These are phyloP conservation scores for Drosophila mojavensis DNA, from an alignment of 1,140 invertebrate genomes.

Conservation along the genomic window DNA sequence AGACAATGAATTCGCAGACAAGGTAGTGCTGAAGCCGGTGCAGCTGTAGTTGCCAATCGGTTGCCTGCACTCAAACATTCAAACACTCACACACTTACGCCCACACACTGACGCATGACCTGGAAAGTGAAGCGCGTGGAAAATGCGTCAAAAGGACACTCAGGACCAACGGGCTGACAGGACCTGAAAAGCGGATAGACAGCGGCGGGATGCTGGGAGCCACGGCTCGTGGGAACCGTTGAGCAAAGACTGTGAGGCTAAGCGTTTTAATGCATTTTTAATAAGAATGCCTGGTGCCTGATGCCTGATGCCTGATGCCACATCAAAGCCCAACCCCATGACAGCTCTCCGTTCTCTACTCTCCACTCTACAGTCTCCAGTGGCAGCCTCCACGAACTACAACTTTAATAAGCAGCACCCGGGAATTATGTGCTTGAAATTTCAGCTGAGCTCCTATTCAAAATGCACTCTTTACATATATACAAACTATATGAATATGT, in stretches of 20 bases:
- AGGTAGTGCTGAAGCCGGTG: slow-evolving; percentile 21
- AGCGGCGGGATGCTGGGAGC: not conserved
- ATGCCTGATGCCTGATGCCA: slow-evolving; percentile 15
- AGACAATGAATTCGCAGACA: slow-evolving; percentile 29
- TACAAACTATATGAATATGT: too few relatives aligned
- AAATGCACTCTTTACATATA: not conserved
- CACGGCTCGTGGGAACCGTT: slow-evolving; percentile 21
- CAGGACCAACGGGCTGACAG: slow-evolving; percentile 4
- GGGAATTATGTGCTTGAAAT: too few relatives aligned
- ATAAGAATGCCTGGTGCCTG: slow-evolving; percentile 20
- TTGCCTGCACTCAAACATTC: not conserved
- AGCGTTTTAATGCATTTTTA: slow-evolving; percentile 56
- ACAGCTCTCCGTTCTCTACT: not conserved
- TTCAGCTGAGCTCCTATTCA: not conserved
- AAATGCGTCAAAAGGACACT: slow-evolving; percentile 44
- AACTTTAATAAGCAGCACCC: slow-evolving; percentile 27
- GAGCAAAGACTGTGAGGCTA: slow-evolving; percentile 29
- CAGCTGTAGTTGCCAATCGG: not conserved
- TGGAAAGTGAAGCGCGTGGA: slow-evolving; percentile 46
- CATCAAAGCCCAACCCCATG: slow-evolving; percentile 3
- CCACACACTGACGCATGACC: slow-evolving; percentile 26
- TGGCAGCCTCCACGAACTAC: not conserved
- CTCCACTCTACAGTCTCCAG: not conserved
- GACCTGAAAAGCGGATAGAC: not conserved
- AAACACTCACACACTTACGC: slow-evolving; percentile 11